phyloP scores from a whole-genome alignment of 1,140 invertebrate genomes.

The Apis mellifera region Amel_HAv3.1 CM009936.2:2226501-2227000 shows the following conservation, averaged over 20 bases:
- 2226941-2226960: slow-evolving; percentile 46
- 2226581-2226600: too few species aligned
- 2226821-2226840: slow-evolving; percentile 58
- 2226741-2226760: slow-evolving; percentile 9
- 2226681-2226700: too few species aligned
- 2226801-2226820: slow-evolving; percentile 40
- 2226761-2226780: slow-evolving; percentile 34
- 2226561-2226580: too few species aligned
- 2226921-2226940: slow-evolving; percentile 79
- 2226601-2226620: too few species aligned
- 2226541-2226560: too few species aligned
- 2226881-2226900: slow-evolving; percentile 71
- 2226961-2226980: slow-evolving; percentile 42
- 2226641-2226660: too few species aligned
- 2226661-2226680: too few species aligned
- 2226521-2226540: too few species aligned
- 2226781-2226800: slow-evolving; percentile 11
- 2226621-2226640: too few species aligned
- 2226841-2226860: slow-evolving; percentile 77
- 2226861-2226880: slow-evolving; percentile 79
- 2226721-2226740: neutral
- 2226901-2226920: slow-evolving; percentile 70
- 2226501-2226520: too few species aligned
- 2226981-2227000: slow-evolving; percentile 5
- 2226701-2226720: neutral